Percentiles rank a stretch among this genome's conserved stretches.
These are phyloP conservation scores for Cryptoprocta ferox DNA, from an alignment of 2,797 vertebrate genomes.

Conservation along the genomic window DNA sequence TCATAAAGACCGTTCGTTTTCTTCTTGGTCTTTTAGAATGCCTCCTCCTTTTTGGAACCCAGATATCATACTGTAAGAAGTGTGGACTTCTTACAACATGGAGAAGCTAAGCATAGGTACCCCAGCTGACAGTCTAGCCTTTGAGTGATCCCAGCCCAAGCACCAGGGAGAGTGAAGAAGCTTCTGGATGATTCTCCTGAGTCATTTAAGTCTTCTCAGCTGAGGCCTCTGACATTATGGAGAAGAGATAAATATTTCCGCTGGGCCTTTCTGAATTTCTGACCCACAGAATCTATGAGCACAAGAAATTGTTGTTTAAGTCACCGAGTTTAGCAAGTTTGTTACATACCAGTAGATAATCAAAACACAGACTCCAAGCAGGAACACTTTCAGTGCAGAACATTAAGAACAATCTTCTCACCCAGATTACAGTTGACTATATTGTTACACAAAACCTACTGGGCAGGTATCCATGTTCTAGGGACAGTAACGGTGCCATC, in stretches of 20 bases:
- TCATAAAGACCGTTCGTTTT: background rate
- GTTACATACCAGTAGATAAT: background rate
- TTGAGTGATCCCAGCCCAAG: background rate
- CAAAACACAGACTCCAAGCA: background rate
- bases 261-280: background rate
- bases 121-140: background rate
- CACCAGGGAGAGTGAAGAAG: background rate
- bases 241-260: background rate
- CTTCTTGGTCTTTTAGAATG: background rate
- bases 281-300: background rate
- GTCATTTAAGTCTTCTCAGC: background rate
- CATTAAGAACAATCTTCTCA: background rate
- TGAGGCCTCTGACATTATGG: background rate
- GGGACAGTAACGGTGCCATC: background rate
- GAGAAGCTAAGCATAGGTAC: background rate
- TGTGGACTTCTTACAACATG: too few species aligned
- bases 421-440: background rate
- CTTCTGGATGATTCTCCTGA: background rate
- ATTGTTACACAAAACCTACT: conserved; percentile 7
- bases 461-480: background rate
- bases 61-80: background rate
- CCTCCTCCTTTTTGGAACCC: background rate
- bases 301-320: background rate
- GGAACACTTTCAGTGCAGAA: background rate
- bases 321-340: background rate